phyloP scores from a whole-genome alignment of 2,113 vertebrate species.

The Austrofundulus limnaeus region DNA sequence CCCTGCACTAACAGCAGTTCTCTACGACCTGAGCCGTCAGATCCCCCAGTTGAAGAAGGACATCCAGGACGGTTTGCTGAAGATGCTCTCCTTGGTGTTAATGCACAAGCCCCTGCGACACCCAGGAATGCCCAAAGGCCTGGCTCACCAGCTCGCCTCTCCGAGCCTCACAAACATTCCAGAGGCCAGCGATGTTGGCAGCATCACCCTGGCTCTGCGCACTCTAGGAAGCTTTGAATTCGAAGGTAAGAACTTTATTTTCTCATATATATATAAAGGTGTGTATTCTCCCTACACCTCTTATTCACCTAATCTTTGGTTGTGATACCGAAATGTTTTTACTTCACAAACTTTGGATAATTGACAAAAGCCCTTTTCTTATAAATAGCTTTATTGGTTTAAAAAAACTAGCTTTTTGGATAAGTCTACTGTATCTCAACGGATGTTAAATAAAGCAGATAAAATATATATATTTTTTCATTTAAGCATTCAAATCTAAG shows the following conservation, averaged over 20 bases:
- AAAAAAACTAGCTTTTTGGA: no score
- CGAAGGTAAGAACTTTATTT: slow-evolving; percentile 83
- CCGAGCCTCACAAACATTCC: slow-evolving; percentile 96
- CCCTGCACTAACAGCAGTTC: slow-evolving; percentile 93
- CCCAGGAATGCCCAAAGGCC: slow-evolving; percentile 97
- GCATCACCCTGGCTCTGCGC: slow-evolving; percentile 94
- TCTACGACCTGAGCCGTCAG: slow-evolving; percentile 96
- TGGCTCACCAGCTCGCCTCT: slow-evolving; percentile 93
- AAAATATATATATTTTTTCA: no score
- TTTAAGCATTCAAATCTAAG: no score
- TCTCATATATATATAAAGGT: background rate
- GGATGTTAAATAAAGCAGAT: no score
- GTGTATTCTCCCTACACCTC: background rate
- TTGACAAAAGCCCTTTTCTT: no score
- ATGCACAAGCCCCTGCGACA: slow-evolving; percentile 98
- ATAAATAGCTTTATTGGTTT: no score
- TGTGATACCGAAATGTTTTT: no score
- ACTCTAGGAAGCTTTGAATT: slow-evolving; percentile 98
- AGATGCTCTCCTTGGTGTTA: slow-evolving; percentile 97
- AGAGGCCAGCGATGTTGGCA: slow-evolving; percentile 94
- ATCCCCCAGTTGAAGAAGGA: slow-evolving; percentile 98
- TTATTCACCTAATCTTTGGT: no score
- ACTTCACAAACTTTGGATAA: no score
- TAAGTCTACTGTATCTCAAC: no score
- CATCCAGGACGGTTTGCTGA: slow-evolving; percentile 96